Evolutionary conservation across 2,113 vertebrate species (phyloP), one percentile per base, ranked within the genome.

Genomic region (Etia nguti): DNA sequence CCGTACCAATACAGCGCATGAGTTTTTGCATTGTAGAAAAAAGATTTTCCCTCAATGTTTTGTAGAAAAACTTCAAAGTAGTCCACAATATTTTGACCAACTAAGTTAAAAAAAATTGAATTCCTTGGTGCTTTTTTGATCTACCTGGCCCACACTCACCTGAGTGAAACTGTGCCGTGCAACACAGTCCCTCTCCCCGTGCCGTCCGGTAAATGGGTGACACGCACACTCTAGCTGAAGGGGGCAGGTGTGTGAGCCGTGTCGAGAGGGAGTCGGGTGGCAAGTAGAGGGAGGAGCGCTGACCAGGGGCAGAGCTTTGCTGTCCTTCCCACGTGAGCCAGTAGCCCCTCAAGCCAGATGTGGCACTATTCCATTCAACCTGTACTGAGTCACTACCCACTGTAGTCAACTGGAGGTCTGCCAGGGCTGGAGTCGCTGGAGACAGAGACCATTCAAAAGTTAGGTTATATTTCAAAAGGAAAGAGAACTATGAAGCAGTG

Each of bases 241-340:
- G 95, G 4, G 96, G 91, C 59, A 98, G 93, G 9, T 94, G 91
- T 0, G 91, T 92, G 22, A 98, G 96, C 4, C 97, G 94, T 6
- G 97, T 96, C 4, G 97, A 97, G 81, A 92, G 95, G 36, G 95
- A 94, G 86, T 94, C 91, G 0, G 96, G 2, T 81, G 94, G 85
- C 94, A 97, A n/a, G 87, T 97, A 93, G 93, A 90, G 11, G 65
- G 95, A 13, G 93, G 96, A 5, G 89, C 84, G 77, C 34, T 89
- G 81, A 92, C 92, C 2, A 1, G 83, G n/a, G 2, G 6, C 50
- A 6, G 92, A 79, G 60, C 70, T 81, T 29, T 92, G 48, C 83
- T 86, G 86, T 62, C 92, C 65, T 94, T 96, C 92, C 97, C 98
- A 98, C 18, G 97, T 96, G 54, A 98, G 95, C 41, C 94, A 96